These are phyloP conservation scores for Orchesella cincta DNA, from an alignment of 1,140 invertebrate species.

Conservation along the genomic window DNA sequence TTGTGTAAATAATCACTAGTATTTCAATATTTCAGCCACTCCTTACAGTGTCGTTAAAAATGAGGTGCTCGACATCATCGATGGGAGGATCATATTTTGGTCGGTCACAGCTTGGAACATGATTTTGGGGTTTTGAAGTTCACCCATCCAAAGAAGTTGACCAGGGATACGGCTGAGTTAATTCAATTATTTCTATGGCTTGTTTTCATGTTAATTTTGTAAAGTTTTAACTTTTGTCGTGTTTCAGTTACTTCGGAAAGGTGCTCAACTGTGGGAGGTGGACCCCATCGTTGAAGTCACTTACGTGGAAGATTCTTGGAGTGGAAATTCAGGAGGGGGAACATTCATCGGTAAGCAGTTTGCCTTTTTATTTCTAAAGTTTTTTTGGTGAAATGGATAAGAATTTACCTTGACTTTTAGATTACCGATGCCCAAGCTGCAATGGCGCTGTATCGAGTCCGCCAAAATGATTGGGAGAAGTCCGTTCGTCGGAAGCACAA, in stretches of 20 bases:
- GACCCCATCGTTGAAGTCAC: constrained; percentile 78
- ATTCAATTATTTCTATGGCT: constrained; percentile 28
- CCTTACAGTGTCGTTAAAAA: constrained; percentile 72
- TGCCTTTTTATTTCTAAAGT: too few species aligned
- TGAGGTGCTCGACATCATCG: constrained; percentile 78
- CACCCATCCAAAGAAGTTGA: constrained; percentile 73
- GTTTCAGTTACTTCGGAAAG: background rate
- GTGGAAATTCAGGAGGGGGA: constrained; percentile 83
- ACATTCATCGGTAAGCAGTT: constrained; percentile 73
- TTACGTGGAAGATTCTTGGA: constrained; percentile 74
- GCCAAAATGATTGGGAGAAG: constrained; percentile 71
- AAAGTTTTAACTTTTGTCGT: background rate
- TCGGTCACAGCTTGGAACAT: constrained; percentile 85
- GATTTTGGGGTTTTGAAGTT: constrained; percentile 82
- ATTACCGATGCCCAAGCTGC: constrained; percentile 79
- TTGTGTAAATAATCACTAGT: constrained; percentile 39
- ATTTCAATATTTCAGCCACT: constrained; percentile 62
- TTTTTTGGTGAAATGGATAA: too few species aligned
- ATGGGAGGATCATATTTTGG: constrained; percentile 72
- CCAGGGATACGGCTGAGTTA: constrained; percentile 77
- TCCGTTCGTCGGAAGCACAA: background rate
- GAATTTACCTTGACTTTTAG: constrained; percentile 49
- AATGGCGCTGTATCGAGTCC: constrained; percentile 79
- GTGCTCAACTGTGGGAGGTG: constrained; percentile 48
- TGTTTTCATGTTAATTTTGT: background rate